Evolutionary conservation across 2,113 vertebrate genomes (phyloP), one percentile per base, ranked within the genome.

Genomic region (Merops nubicus): DNA sequence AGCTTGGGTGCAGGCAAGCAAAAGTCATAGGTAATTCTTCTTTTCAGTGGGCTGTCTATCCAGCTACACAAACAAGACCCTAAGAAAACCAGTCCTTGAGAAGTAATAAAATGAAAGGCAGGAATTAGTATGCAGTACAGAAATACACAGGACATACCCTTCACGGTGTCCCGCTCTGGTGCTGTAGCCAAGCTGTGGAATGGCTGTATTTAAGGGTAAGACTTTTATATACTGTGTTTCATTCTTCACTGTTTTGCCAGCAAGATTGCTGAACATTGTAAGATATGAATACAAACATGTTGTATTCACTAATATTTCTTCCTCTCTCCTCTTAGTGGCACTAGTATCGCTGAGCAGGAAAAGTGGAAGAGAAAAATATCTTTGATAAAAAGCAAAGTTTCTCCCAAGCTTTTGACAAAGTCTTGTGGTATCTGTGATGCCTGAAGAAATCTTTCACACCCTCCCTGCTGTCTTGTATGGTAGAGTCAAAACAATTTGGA

Each of bases 51-150:
- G 11, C 15, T 81, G 3, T 56, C 64, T 69, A 38, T 56, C 9
- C 45, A 87, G 14, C 18, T 67, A 53, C 20, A 31, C 45, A 20
- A 69, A n/a, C 3, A 34, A 42, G 19, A 56, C 23, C 11, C n/a
- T 45, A 29, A 60, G 45, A 86, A 89, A 82, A 59, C 1, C n/a
- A 62, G n/a, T 57, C 5, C 25, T 5, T 1, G 0, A 0, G 1
- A 28, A 54, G 15, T 1, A 53, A 20, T 36, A 68, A 83, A 89
- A 65, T 2, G 2, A 79, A 54, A 70, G 22, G 13, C 12, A 73
- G 29, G 21, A 45, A 65, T 8, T 19, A 83, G 45, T 21, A 68
- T 0, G 1, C 5, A 42, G 16, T 26, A 36, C 9, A 70, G 31
- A 87, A 89, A 87, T 17, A 63, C 4, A 36, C 1, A 76, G 10